Percentiles rank a stretch among this genome's conserved stretches.
Conservation (phyloP, 2,113 vertebrate species). For the Heterotilapia buettikoferi region DNA sequence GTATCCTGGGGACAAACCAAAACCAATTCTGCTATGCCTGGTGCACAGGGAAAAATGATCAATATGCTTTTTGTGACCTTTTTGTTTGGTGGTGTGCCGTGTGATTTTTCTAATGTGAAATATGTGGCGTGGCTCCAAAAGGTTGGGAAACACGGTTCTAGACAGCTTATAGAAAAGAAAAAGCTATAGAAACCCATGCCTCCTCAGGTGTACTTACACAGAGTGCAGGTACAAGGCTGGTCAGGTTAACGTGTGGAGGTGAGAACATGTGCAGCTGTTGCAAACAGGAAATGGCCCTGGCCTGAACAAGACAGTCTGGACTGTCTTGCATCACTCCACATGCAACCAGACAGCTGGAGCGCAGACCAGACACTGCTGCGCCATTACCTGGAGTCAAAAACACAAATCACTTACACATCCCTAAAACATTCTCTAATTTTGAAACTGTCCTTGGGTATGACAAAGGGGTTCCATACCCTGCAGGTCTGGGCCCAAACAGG, state of each 20-base stretch:
- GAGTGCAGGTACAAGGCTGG: constrained; percentile 81
- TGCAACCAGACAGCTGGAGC: constrained; percentile 81
- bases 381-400: neutral
- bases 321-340: constrained; percentile 86
- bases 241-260: constrained; percentile 84
- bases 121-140: neutral
- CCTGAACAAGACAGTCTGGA: constrained; percentile 84
- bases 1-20: neutral
- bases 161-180: neutral
- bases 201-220: constrained; percentile 79
- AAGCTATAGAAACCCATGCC: neutral
- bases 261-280: constrained; percentile 98
- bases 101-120: neutral
- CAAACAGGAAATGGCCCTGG: constrained; percentile 86
- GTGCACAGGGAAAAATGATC: neutral
- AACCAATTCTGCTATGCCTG: neutral
- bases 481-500: constrained; percentile 66
- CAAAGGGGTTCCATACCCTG: constrained; percentile 39
- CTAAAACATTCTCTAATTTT: neutral
- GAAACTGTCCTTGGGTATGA: neutral
- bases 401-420: neutral
- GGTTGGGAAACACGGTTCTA: neutral
- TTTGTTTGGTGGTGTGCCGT: neutral
- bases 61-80: neutral
- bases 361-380: constrained; percentile 63